Evolutionary conservation across 2,113 vertebrate genomes (phyloP), one percentile per base, ranked within the genome.

Genomic region (Xiphophorus couchianus): DNA sequence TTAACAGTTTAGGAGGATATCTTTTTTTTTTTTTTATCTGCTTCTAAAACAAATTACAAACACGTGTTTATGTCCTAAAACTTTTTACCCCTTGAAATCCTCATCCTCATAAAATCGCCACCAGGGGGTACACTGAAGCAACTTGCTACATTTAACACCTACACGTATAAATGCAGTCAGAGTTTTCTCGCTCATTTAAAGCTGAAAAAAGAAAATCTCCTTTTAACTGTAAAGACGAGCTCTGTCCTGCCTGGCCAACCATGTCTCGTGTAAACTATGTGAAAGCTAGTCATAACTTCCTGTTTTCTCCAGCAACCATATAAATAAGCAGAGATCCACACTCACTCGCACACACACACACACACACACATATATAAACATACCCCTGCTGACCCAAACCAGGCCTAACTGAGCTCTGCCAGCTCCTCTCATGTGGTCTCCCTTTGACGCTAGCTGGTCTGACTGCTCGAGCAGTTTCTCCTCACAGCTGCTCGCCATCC

Each of bases 401-500:
- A 88, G 87, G 80, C 77, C 85, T 74, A 85, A 91, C 86, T 72
- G 80, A 86, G 75, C 33, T 31, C 77, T 83, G 83, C 82, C 82
- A 84, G 80, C 76, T 78, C 82, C 65, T 92, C 87, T 93, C 91
- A 91, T 92, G 90, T 91, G 92, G 91, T 92, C 80, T 80, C 66
- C 79, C 70, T 83, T 83, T 90, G 89, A 89, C 83, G 88, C 84
- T 87, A 42, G 88, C 78, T 73, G 77, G 84, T 85, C 90, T 83
- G 83, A 85, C 83, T 79, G 80, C 84, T 86, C 71, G 74, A 76
- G 84, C 75, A 39, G 74, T 82, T 77, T 84, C 69, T 76, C 78
- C 86, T 90, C 86, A 86, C 94, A 94, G 90, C 91, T 93, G 93
- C 81, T 87, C 79, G 54, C 89, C 88, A 94, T 91, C 88, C 84